phyloP scores from a whole-genome alignment of 1,140 invertebrate species.

The Drosophila ohnishii region DNA sequence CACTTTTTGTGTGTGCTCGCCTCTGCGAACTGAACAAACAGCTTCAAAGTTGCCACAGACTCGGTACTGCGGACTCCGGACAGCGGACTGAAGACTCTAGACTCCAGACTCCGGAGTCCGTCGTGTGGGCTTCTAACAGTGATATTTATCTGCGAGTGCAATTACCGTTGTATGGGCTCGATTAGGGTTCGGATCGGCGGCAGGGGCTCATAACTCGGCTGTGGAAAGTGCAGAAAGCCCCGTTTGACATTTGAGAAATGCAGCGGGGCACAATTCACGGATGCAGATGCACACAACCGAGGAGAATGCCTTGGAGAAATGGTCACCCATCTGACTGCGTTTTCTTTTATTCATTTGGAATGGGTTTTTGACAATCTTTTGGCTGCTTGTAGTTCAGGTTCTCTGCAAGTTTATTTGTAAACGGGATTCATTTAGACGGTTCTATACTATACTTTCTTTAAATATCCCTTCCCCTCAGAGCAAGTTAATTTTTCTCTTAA shows the following conservation, averaged over 20 bases:
- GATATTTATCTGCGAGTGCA: constrained; percentile 77
- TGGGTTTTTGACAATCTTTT: not conserved
- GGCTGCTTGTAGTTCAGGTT: no score
- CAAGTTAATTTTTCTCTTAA: constrained; percentile 12
- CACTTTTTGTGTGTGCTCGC: constrained; percentile 63
- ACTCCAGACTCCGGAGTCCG: constrained; percentile 7
- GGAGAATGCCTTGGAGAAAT: constrained; percentile 22
- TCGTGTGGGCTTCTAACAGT: constrained; percentile 79
- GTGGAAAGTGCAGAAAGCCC: constrained; percentile 45
- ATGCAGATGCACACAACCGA: constrained; percentile 27
- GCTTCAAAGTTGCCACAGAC: constrained; percentile 65
- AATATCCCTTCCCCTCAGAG: not conserved
- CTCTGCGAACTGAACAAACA: constrained; percentile 56
- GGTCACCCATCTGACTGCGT: constrained; percentile 14
- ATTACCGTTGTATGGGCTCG: constrained; percentile 78
- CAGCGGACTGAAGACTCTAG: not conserved
- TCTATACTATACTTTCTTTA: not conserved
- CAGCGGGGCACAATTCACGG: constrained; percentile 15
- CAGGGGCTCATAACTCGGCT: constrained; percentile 67
- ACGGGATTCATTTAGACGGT: not conserved
- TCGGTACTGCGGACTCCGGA: not conserved
- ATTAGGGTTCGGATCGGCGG: constrained; percentile 69
- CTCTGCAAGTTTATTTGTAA: not conserved
- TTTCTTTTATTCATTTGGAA: constrained; percentile 5
- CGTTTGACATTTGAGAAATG: constrained; percentile 47